Evolutionary conservation across 2,113 vertebrate species (phyloP).

Genomic region (Chloropsis cyanopogon): DNA sequence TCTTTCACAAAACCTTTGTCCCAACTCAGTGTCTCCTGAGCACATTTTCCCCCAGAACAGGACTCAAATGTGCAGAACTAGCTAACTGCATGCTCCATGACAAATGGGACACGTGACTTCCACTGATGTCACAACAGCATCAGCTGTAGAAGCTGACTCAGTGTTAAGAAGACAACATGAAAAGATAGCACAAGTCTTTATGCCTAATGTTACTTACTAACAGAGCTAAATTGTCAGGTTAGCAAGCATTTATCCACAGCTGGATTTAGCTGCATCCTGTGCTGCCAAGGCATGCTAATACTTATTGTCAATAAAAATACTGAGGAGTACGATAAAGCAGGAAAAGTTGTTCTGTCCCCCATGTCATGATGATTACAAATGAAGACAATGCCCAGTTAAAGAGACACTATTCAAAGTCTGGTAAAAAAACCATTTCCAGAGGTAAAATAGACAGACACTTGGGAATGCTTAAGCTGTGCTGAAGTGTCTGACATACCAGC

Average conservation of each 20-base stretch:
- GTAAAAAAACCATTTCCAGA: background rate
- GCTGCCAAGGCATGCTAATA: background rate
- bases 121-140: background rate
- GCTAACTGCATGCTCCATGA: background rate
- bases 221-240: background rate
- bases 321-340: background rate
- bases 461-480: background rate
- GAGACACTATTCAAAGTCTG: background rate
- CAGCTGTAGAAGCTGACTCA: background rate
- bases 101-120: background rate
- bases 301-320: background rate
- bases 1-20: background rate
- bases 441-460: background rate
- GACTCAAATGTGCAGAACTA: background rate
- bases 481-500: background rate
- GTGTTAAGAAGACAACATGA: background rate
- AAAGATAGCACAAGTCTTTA: background rate
- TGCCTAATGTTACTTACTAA: background rate
- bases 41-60: background rate
- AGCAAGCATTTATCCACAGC: background rate
- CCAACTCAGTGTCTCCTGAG: background rate
- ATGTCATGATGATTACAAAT: background rate
- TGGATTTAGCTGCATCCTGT: background rate
- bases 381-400: background rate
- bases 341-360: background rate